These are phyloP conservation scores for Aptenodytes forsteri DNA, from an alignment of 2,113 vertebrate genomes.

Conservation along the genomic window DNA sequence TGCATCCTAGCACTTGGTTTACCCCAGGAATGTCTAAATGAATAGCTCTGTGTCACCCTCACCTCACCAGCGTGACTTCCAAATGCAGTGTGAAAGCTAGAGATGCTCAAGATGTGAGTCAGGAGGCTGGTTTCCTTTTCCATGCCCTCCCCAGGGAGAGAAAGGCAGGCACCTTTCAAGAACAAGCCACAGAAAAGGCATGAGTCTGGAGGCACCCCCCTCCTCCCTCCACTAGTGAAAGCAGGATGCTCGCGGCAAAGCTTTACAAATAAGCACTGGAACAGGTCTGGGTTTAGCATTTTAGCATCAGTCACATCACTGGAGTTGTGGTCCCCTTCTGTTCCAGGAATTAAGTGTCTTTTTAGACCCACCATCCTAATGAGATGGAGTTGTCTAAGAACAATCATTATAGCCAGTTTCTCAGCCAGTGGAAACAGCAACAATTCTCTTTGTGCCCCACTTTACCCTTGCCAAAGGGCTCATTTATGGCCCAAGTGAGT, in stretches of 20 bases:
- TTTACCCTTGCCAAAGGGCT: neutral
- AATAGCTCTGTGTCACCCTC: neutral
- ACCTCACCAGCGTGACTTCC: neutral
- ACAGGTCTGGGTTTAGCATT: neutral
- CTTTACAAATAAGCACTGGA: neutral
- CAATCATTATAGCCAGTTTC: neutral
- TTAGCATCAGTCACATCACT: neutral
- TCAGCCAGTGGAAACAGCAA: neutral
- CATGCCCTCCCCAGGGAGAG: neutral
- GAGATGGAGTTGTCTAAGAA: neutral
- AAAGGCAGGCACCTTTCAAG: neutral
- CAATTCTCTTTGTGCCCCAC: neutral
- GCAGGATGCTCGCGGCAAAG: rapidly evolving
- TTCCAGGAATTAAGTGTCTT: neutral
- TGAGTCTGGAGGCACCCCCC: neutral
- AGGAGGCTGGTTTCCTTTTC: neutral
- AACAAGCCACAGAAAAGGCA: neutral
- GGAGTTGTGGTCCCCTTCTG: neutral
- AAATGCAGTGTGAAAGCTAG: neutral
- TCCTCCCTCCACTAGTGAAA: rapidly evolving
- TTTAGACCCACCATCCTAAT: neutral
- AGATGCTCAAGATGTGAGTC: neutral
- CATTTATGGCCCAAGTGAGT: neutral
- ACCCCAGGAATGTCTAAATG: neutral
- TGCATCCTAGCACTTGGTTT: neutral